Evolutionary conservation across 2,888 invertebrate genomes (phyloP).

Genomic region (Norana najaformis): DNA sequence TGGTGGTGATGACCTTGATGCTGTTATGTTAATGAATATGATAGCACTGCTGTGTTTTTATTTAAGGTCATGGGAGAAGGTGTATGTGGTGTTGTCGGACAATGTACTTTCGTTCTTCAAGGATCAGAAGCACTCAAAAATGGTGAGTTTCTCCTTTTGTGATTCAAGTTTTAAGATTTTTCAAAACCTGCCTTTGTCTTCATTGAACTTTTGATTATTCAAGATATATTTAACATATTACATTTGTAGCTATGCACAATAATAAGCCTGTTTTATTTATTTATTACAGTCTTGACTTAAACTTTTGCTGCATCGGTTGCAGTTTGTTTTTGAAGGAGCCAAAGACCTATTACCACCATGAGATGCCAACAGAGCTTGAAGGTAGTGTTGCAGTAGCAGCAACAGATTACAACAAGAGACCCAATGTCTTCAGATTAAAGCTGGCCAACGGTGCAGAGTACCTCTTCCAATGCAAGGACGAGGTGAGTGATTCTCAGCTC

Average conservation of each 20-base stretch:
- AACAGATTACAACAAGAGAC: conserved; percentile 97
- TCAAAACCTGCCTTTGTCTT: background rate
- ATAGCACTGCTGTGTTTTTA: background rate
- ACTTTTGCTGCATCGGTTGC: background rate
- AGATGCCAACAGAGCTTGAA: conserved; percentile 81
- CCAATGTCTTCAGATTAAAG: conserved; percentile 95
- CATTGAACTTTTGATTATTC: background rate
- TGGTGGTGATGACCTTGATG: too few species aligned
- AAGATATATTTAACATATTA: background rate
- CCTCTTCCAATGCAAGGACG: conserved; percentile 95
- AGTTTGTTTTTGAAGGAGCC: conserved; percentile 69
- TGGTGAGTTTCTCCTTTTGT: conserved; percentile 51
- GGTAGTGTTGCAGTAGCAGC: conserved; percentile 86
- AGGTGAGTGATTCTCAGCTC: conserved; percentile 57
- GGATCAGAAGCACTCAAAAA: conserved; percentile 87
- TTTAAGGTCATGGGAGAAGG: conserved; percentile 75
- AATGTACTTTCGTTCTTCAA: conserved; percentile 89
- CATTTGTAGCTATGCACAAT: too few species aligned
- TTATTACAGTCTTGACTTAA: too few species aligned
- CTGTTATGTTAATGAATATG: background rate
- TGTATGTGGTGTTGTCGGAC: conserved; percentile 83
- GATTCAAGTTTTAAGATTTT: background rate
- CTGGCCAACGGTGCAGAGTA: conserved; percentile 91
- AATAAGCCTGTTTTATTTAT: too few species aligned
- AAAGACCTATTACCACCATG: conserved; percentile 81